Percentiles rank a stretch among this genome's conserved stretches.
phyloP scores from a whole-genome alignment of 2,113 vertebrate genomes.

The Zosterops borbonicus region DNA sequence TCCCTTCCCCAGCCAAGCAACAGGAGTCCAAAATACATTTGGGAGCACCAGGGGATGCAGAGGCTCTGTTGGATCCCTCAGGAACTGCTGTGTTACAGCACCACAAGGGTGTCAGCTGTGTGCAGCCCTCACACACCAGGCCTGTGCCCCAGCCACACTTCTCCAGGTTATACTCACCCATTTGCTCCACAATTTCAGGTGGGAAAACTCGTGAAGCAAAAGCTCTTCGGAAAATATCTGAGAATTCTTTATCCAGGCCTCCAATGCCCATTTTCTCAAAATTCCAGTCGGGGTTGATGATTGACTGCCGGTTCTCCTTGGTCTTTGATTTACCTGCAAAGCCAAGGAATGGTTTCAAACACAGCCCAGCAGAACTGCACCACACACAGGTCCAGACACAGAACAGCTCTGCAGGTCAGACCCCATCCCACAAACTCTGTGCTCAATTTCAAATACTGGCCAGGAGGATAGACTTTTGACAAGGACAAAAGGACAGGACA shows the following conservation, averaged over 20 bases:
- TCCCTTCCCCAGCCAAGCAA: background rate
- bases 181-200: slow-evolving; percentile 95
- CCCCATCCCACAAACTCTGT: rapidly evolving
- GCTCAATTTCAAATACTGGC: rapidly evolving
- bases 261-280: slow-evolving; percentile 99
- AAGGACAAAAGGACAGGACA: background rate
- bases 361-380: background rate
- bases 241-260: slow-evolving; percentile 96
- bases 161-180: slow-evolving; percentile 82
- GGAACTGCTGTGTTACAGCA: background rate
- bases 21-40: background rate
- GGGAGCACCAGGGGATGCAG: background rate
- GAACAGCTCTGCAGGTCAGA: background rate
- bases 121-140: background rate
- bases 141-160: background rate
- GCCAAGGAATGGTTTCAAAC: background rate
- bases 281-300: slow-evolving; percentile 99
- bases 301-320: slow-evolving; percentile 90
- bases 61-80: background rate
- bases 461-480: background rate
- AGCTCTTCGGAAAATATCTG: slow-evolving; percentile 93
- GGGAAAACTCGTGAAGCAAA: slow-evolving; percentile 98
- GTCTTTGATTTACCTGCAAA: slow-evolving; percentile 90
- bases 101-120: rapidly evolving
- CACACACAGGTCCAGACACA: background rate